Base-by-base conservation (phyloP, 1,140 invertebrate species). In the Globodera ellingtonae region DNA sequence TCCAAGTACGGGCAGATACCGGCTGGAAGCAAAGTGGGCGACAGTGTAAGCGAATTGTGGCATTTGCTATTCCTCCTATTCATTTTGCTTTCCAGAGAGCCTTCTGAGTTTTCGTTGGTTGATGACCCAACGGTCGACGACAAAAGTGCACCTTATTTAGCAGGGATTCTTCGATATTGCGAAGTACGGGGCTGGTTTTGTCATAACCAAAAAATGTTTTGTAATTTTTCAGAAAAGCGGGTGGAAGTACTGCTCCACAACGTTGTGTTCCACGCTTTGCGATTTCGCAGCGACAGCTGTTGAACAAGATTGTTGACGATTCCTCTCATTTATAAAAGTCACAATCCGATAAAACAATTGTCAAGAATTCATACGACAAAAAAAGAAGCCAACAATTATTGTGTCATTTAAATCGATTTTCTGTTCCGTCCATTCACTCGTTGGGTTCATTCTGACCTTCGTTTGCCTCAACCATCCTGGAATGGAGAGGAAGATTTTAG, bases 21-120 rank as follows among this genome's bases (percentile, higher is more conserved):
- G 21, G 24, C 69, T 77, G 13, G 75, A 77, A 52, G 75, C 35
- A 4, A 62, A 67, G 67, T 77, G 75, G 75, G 21, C 75, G 48
- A 77, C 47, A 52, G 44, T 77, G 75, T 77, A 18, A 65, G 46
- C 13, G 13, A 21, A 15, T 15, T 7, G n/a, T 18, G 6, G 47
- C 47, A 10, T 7, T 35, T 59, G 0, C 35, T 44, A 21, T 8
- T 21, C 15, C 4, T 6, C 15, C 48, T 24, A 18, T 24, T n/a
- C 0, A 72, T 9, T 35, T 35, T 24, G 3, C 7, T 47, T 47
- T 75, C 9, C 47, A 65, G 56, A 62, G 52, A 75, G 35, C 52
- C 50, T 8, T 21, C 50, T 9, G 74, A 65, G 6, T 24, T 18
- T n/a, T 21, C 21, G 6, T 35, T 62, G 62, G 18, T 62, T 0